phyloP scores from a whole-genome alignment of 2,797 vertebrate species.

The Prionace glauca region DNA sequence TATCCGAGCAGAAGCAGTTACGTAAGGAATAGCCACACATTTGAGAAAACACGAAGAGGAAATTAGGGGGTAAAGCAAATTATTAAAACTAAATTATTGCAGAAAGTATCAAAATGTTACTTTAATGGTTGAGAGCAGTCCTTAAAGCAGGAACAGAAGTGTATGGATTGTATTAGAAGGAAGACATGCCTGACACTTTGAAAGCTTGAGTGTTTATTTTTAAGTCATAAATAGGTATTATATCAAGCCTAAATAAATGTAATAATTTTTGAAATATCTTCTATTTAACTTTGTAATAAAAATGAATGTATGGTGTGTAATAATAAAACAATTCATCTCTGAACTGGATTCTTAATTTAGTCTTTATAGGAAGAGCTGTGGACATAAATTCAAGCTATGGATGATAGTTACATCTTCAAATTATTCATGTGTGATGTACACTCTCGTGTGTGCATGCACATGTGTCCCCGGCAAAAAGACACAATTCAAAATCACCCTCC shows the following conservation, averaged over 20 bases:
- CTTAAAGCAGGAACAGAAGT: not conserved
- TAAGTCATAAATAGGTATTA: not conserved
- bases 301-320: not conserved
- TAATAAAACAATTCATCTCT: not conserved
- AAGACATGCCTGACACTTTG: not conserved
- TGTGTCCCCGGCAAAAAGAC: not conserved
- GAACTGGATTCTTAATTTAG: not conserved
- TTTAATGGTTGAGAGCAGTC: not conserved
- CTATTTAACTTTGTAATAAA: conserved; percentile 10
- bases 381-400: not conserved
- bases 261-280: not conserved
- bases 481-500: not conserved
- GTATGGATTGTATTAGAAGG: not conserved
- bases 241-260: not conserved
- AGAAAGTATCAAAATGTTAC: not conserved
- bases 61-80: not conserved
- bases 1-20: not conserved
- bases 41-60: not conserved
- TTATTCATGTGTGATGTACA: not conserved
- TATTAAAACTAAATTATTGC: not conserved
- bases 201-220: not conserved
- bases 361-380: not conserved
- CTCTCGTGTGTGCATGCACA: not conserved
- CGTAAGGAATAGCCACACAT: not conserved
- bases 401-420: not conserved